Conservation (phyloP, 2,888 invertebrate genomes). For the Laspeyria flexula region DNA sequence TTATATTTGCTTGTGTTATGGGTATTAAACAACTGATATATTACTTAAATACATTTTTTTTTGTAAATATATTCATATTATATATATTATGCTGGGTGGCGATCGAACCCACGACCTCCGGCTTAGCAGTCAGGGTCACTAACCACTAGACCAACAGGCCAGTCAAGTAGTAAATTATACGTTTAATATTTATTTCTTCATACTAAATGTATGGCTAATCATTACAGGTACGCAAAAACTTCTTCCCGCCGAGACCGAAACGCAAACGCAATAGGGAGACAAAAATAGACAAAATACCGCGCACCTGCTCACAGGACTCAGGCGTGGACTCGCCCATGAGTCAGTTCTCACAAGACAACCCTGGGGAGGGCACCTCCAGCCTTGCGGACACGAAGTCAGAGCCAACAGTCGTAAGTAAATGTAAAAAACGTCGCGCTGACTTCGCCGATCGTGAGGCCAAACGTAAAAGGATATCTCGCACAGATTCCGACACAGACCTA, state of each 20-base stretch:
- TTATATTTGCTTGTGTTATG: too few species aligned
- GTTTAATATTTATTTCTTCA: too few species aligned
- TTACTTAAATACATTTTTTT: too few species aligned
- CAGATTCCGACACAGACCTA: slow-evolving; percentile 50
- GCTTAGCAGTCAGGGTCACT: too few species aligned
- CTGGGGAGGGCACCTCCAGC: slow-evolving; percentile 31
- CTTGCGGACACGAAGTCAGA: not conserved
- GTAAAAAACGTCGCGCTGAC: slow-evolving; percentile 57
- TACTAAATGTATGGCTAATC: too few species aligned
- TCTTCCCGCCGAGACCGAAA: slow-evolving; percentile 89
- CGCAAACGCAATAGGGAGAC: slow-evolving; percentile 64
- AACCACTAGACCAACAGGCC: too few species aligned
- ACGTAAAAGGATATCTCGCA: slow-evolving; percentile 46
- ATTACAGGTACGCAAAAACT: slow-evolving; percentile 88
- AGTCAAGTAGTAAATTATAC: too few species aligned
- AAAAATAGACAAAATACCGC: slow-evolving; percentile 42
- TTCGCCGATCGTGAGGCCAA: slow-evolving; percentile 60
- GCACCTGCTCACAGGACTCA: slow-evolving; percentile 66
- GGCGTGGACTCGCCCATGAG: slow-evolving; percentile 63
- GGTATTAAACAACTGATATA: too few species aligned
- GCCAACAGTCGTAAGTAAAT: slow-evolving; percentile 10
- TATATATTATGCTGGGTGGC: too few species aligned
- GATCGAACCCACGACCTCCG: too few species aligned
- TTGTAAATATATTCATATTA: too few species aligned
- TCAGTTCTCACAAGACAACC: slow-evolving; percentile 51